Percentiles rank a stretch among this genome's conserved stretches.
Conservation (phyloP, 1,140 invertebrate genomes). For the Oreohelix idahoensis region DNA sequence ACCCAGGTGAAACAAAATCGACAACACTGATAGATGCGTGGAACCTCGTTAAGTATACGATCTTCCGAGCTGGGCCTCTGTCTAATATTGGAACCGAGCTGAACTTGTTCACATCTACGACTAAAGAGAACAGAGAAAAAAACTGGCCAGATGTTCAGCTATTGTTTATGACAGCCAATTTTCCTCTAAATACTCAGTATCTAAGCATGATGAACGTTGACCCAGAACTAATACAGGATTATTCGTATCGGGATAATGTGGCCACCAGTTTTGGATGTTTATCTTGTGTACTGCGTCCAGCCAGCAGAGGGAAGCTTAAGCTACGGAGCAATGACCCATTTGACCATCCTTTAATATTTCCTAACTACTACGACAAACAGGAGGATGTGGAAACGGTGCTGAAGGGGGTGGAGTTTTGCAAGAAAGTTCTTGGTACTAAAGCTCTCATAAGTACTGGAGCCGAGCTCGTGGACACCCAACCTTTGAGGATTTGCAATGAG, state of each 20-base stretch:
- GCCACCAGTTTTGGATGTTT: neutral
- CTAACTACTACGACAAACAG: conserved; percentile 73
- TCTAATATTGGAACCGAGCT: neutral
- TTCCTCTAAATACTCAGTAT: neutral
- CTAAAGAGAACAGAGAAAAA: neutral
- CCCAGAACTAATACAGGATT: neutral
- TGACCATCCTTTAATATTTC: conserved; percentile 88
- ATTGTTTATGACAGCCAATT: neutral
- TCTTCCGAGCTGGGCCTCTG: neutral
- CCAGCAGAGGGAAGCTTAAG: conserved; percentile 64
- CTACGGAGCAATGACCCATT: conserved; percentile 80
- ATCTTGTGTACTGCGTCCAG: conserved; percentile 51
- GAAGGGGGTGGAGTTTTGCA: conserved; percentile 44
- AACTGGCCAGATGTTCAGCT: conserved; percentile 27
- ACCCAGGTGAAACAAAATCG: neutral
- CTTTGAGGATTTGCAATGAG: conserved; percentile 31
- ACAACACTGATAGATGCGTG: neutral
- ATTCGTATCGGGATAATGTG: conserved; percentile 1
- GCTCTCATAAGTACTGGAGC: neutral
- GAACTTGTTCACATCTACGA: neutral
- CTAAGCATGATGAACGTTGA: neutral
- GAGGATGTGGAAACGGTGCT: conserved; percentile 61
- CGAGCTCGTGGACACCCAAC: neutral
- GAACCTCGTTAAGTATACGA: neutral
- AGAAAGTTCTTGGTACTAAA: conserved; percentile 13